These are phyloP conservation scores for Salpingus planirostris DNA, from an alignment of 2,888 invertebrate species.

Conservation along the genomic window DNA sequence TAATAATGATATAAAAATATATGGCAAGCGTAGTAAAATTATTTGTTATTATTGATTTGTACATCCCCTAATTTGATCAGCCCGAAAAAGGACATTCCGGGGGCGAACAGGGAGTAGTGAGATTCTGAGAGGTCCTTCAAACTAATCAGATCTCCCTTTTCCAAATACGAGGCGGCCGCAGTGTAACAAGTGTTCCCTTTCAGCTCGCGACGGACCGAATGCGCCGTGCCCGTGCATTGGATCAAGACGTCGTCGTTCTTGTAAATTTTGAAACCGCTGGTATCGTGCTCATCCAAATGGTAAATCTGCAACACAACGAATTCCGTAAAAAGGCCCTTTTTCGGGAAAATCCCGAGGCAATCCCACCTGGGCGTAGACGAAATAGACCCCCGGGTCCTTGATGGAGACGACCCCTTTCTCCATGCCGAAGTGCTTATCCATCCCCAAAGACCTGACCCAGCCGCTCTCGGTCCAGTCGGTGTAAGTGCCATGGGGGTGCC, in stretches of 20 bases:
- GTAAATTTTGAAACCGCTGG: constrained; percentile 65
- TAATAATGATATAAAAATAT: not conserved
- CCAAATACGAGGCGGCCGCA: constrained; percentile 55
- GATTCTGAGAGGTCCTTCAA: constrained; percentile 62
- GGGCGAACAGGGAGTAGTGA: constrained; percentile 59
- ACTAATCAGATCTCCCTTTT: constrained; percentile 56
- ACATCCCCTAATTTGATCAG: constrained; percentile 62
- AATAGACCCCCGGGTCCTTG: constrained; percentile 62
- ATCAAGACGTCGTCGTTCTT: constrained; percentile 53
- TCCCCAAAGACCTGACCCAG: constrained; percentile 54
- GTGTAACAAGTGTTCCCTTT: constrained; percentile 71
- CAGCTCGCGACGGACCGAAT: constrained; percentile 43
- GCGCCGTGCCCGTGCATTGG: constrained; percentile 65
- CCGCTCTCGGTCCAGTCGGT: constrained; percentile 57
- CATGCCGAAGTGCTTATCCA: constrained; percentile 53
- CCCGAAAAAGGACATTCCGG: constrained; percentile 76
- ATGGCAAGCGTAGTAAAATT: too few species aligned
- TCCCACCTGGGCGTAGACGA: constrained; percentile 63
- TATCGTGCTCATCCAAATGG: constrained; percentile 68
- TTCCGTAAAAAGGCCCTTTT: constrained; percentile 1
- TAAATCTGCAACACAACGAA: constrained; percentile 53
- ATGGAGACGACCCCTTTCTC: constrained; percentile 58
- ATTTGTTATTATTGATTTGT: constrained; percentile 10
- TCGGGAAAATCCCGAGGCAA: not conserved
- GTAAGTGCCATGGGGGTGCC: constrained; percentile 54